Base-by-base conservation (phyloP, 2,797 vertebrate genomes). In the Spondyliosoma cantharus region DNA sequence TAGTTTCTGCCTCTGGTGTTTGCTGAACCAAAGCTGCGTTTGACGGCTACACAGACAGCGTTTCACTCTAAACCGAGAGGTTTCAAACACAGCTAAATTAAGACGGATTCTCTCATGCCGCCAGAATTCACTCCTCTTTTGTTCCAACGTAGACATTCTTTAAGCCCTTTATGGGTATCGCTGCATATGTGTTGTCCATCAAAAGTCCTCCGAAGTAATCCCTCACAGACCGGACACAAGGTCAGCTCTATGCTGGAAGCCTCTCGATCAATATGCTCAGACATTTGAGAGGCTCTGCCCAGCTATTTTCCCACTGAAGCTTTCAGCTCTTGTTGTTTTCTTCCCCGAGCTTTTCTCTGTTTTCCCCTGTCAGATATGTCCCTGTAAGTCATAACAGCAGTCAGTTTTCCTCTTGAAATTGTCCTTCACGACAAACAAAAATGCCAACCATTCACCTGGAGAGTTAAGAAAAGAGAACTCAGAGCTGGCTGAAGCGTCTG, bases 251-350 rank as follows among this genome's bases (percentile, higher is more conserved):
- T 60, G 77, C 72, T 81, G 72, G 87, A 86, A 89, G 82, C 81
- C 71, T 85, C 74, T 84, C 53, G 58, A 90, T 91, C 87, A 87
- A 90, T 91, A 87, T 48, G 59, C 71, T 68, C 69, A 86, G 79
- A 85, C 57, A 32, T 78, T 77, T 76, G 52, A 83, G 83, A 71
- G 73, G 45, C 57, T 80, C 66, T n/a, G 49, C 29, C 45, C 37
- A 4, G 61, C 52, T 75, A 5, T 74, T 81, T 86, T 85, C 73
- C 78, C 69, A 76, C 82, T 81, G 61, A 81, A 57, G 76, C 76
- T 81, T 81, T 84, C 66, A 85, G 54, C 71, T 76, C 29, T 53
- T 12, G 37, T 60, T 62, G 65, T 76, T 89, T 76, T 76, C 57
- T 61, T 71, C 11, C 24, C 22, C 17, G 32, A 42, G 45, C 9